Evolutionary conservation across 2,113 vertebrate species (phyloP).

Genomic region (Donacobius atricapilla): DNA sequence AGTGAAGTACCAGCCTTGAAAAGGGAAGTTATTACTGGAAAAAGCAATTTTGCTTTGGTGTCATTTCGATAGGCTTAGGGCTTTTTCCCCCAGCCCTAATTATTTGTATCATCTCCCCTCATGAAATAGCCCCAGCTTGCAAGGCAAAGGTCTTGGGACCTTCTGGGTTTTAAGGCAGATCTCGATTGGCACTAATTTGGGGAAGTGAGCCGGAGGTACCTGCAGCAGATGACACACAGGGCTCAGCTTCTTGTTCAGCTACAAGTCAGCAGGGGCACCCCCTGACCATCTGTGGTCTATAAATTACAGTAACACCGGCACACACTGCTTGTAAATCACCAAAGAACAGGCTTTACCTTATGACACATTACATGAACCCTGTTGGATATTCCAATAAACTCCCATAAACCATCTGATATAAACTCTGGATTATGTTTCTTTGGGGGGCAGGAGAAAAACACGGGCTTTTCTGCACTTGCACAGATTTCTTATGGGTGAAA

Average conservation of each 20-base stretch:
- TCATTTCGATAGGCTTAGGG: not conserved
- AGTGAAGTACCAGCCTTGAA: not conserved
- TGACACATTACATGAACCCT: slow-evolving; percentile 80
- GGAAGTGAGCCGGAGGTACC: slow-evolving; percentile 68
- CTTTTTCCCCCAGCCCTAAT: not conserved
- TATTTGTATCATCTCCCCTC: not conserved
- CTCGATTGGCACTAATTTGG: slow-evolving; percentile 45
- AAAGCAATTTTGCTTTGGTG: slow-evolving; percentile 1
- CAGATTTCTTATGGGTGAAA: not conserved
- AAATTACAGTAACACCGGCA: slow-evolving; percentile 79
- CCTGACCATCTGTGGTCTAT: slow-evolving; percentile 80
- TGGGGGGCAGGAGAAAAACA: slow-evolving; percentile 42
- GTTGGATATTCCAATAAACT: slow-evolving; percentile 82
- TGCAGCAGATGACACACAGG: slow-evolving; percentile 70
- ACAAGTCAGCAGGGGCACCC: slow-evolving; percentile 76
- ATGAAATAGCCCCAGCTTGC: not conserved
- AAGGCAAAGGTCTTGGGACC: not conserved
- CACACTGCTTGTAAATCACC: slow-evolving; percentile 82
- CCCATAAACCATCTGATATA: slow-evolving; percentile 75
- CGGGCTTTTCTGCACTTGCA: slow-evolving; percentile 47
- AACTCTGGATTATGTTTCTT: slow-evolving; percentile 76
- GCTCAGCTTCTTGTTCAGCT: slow-evolving; percentile 75
- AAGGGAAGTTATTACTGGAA: not conserved
- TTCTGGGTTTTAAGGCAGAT: slow-evolving; percentile 43
- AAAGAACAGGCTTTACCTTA: slow-evolving; percentile 77